A percentile compares a stretch with the other conserved stretches of the same genome.
phyloP scores from a whole-genome alignment of 2,113 vertebrate species.

The Ailuropoda melanoleuca region DNA sequence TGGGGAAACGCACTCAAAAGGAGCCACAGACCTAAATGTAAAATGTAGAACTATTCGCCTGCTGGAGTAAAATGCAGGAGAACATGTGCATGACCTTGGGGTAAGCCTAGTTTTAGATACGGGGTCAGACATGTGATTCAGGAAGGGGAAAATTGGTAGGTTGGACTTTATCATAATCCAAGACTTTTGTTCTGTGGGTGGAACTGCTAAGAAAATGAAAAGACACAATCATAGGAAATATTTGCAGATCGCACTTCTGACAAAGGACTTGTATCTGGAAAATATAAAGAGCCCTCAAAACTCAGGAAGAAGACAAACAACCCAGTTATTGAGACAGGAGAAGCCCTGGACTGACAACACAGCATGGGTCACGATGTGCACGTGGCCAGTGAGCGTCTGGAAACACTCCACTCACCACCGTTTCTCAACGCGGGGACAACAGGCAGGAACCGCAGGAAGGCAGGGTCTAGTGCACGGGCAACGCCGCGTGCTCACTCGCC shows the following conservation, averaged over 20 bases:
- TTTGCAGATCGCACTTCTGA: not conserved
- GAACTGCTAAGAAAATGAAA: no score
- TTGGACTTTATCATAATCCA: not conserved
- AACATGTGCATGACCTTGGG: not conserved
- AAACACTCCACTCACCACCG: not conserved
- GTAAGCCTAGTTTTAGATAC: not conserved
- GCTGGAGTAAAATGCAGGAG: not conserved
- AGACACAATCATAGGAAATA: not conserved
- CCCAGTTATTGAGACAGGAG: no score
- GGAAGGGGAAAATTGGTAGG: not conserved
- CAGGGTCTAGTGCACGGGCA: not conserved
- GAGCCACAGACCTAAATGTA: not conserved
- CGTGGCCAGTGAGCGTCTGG: no score
- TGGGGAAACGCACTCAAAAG: fast-evolving
- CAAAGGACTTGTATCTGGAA: not conserved
- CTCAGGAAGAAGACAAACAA: not conserved
- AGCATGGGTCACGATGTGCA: fast-evolving
- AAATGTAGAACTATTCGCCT: not conserved
- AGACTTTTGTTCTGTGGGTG: not conserved
- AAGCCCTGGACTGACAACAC: not conserved
- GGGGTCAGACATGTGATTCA: not conserved
- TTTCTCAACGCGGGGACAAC: not conserved
- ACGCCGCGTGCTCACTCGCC: not conserved
- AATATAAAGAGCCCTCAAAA: not conserved
- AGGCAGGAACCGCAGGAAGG: not conserved